Percentiles rank a stretch among this genome's conserved stretches.
These are phyloP conservation scores for Leptinotarsa peninsularis DNA, from an alignment of 2,888 invertebrate species.

Conservation along the genomic window DNA sequence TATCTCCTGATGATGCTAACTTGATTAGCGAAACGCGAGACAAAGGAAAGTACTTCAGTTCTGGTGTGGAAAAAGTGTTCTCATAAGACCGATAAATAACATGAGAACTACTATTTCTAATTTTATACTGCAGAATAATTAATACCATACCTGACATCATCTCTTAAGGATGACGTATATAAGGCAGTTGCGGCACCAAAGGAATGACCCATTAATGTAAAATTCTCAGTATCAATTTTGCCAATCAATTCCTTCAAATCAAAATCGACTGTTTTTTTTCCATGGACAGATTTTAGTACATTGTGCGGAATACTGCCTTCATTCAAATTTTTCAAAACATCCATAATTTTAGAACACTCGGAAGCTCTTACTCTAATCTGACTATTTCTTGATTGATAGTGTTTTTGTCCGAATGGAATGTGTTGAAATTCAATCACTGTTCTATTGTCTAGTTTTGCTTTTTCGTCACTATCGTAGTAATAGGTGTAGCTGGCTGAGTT, in stretches of 20 bases:
- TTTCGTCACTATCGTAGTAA: constrained; percentile 63
- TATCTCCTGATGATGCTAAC: too few species aligned
- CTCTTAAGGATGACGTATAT: constrained; percentile 68
- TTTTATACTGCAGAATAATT: constrained; percentile 10
- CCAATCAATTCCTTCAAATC: constrained; percentile 61
- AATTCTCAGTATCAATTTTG: constrained; percentile 65
- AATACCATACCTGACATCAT: constrained; percentile 67
- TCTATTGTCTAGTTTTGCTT: constrained; percentile 58
- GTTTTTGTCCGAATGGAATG: constrained; percentile 62
- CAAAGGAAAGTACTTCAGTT: too few species aligned
- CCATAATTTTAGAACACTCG: constrained; percentile 68
- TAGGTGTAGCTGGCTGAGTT: constrained; percentile 66
- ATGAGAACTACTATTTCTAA: not conserved
- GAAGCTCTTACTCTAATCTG: constrained; percentile 67
- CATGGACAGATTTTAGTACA: constrained; percentile 62
- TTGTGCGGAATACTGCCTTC: constrained; percentile 67
- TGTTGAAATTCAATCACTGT: constrained; percentile 60
- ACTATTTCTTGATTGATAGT: constrained; percentile 61
- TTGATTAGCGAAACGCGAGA: too few species aligned
- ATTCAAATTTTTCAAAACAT: constrained; percentile 68
- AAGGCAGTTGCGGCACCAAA: constrained; percentile 76
- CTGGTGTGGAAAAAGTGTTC: too few species aligned
- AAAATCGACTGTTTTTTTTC: constrained; percentile 51
- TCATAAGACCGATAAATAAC: too few species aligned
- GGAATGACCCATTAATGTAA: constrained; percentile 73